Conservation (phyloP, 2,113 vertebrate genomes). For the Dicentrarchus labrax region DNA sequence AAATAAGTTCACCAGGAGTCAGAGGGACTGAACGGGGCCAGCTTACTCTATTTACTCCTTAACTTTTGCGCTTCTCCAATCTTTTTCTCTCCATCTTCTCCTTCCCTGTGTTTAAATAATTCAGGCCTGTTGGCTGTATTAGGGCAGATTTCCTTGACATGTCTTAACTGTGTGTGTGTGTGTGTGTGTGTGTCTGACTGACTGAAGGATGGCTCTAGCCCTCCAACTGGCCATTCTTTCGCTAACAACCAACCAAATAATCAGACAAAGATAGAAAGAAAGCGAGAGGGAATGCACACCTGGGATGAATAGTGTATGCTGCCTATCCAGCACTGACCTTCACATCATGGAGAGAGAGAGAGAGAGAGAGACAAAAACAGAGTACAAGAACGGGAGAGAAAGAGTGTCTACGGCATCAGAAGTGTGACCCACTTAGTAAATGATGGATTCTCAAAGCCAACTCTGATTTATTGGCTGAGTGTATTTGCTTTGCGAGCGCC, state of each 20-base stretch:
- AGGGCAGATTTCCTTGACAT: slow-evolving; percentile 64
- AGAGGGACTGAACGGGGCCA: slow-evolving; percentile 30
- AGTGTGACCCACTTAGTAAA: slow-evolving; percentile 83
- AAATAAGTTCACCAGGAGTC: slow-evolving; percentile 64
- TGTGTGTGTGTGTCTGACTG: not conserved
- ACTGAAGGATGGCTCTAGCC: slow-evolving; percentile 17
- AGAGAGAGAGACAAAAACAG: slow-evolving; percentile 2
- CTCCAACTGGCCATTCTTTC: slow-evolving; percentile 32
- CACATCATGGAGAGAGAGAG: slow-evolving; percentile 39
- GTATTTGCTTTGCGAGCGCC: slow-evolving; percentile 78
- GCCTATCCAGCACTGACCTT: slow-evolving; percentile 68
- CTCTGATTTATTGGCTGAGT: slow-evolving; percentile 82
- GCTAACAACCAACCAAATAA: slow-evolving; percentile 49
- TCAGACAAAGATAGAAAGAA: slow-evolving; percentile 19
- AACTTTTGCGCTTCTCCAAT: slow-evolving; percentile 16
- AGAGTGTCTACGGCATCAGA: slow-evolving; percentile 75
- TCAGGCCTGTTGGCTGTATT: slow-evolving; percentile 67
- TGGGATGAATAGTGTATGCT: slow-evolving; percentile 41
- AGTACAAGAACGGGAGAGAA: slow-evolving; percentile 21
- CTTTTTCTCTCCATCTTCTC: slow-evolving; percentile 45
- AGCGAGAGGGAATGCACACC: slow-evolving; percentile 42
- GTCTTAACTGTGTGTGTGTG: slow-evolving; percentile 42
- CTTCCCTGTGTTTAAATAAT: slow-evolving; percentile 75
- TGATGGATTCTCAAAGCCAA: slow-evolving; percentile 82
- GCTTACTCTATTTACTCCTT: slow-evolving; percentile 58